A percentile compares a stretch with the other conserved stretches of the same genome.
phyloP scores from a whole-genome alignment of 1,140 invertebrate genomes.

The Contarinia nasturtii region DNA sequence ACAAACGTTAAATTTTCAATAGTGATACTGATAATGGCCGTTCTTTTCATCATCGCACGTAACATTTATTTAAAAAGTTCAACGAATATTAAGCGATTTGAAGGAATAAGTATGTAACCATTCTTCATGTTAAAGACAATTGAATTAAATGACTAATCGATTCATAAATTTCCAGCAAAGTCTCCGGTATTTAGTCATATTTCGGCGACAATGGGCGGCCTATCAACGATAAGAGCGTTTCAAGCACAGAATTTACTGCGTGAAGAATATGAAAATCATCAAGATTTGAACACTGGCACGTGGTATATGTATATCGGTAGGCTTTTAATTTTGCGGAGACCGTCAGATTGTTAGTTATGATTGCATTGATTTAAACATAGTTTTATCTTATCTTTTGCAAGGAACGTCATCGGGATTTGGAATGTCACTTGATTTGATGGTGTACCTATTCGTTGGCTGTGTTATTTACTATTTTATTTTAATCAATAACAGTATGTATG shows the following conservation, averaged over 20 bases:
- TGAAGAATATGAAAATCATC: constrained; percentile 37
- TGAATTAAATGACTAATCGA: no score
- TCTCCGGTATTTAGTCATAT: constrained; percentile 64
- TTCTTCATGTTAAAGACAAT: no score
- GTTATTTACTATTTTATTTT: neutral
- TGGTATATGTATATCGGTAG: constrained; percentile 50
- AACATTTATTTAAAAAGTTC: constrained; percentile 36
- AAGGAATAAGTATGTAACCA: constrained; percentile 67
- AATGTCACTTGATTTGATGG: neutral
- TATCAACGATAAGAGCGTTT: constrained; percentile 54
- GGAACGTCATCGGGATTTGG: constrained; percentile 32
- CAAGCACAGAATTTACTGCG: constrained; percentile 38
- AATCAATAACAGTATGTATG: neutral
- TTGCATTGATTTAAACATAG: no score
- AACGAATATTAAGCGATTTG: constrained; percentile 49
- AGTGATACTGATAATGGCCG: constrained; percentile 33
- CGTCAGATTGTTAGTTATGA: constrained; percentile 32
- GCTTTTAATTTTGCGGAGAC: constrained; percentile 4
- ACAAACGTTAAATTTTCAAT: constrained; percentile 50
- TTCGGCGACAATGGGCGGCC: constrained; percentile 45
- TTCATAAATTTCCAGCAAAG: constrained; percentile 13
- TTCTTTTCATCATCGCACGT: neutral
- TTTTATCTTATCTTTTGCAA: constrained; percentile 32
- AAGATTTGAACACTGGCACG: constrained; percentile 48
- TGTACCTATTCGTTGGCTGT: neutral